These are phyloP conservation scores for Acleris literana DNA, from an alignment of 2,888 invertebrate species.

Conservation along the genomic window DNA sequence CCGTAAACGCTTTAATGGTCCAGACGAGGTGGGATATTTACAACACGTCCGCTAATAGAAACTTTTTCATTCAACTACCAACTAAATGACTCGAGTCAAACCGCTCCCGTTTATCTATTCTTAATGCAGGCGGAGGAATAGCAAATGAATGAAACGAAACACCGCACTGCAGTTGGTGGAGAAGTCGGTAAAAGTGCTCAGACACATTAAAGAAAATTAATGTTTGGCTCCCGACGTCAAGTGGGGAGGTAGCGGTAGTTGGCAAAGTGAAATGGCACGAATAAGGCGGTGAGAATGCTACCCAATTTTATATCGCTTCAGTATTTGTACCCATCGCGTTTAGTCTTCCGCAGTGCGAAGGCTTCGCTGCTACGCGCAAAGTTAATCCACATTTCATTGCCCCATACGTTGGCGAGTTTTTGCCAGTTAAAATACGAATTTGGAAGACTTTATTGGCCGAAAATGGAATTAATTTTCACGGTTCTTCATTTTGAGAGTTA, in stretches of 20 bases:
- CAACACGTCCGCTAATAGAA: conserved; percentile 41
- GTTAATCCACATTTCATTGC: conserved; percentile 68
- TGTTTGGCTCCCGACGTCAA: conserved; percentile 80
- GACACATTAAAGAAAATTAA: conserved; percentile 84
- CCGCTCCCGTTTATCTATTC: conserved; percentile 69
- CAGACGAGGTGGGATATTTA: conserved; percentile 22
- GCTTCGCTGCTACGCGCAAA: conserved; percentile 50
- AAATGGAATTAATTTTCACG: conserved; percentile 3
- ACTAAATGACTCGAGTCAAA: conserved; percentile 65
- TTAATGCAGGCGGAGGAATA: conserved; percentile 74
- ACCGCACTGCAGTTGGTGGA: conserved; percentile 77
- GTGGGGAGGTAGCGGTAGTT: conserved; percentile 72
- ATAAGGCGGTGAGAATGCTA: conserved; percentile 65
- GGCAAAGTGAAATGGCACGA: conserved; percentile 79
- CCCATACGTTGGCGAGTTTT: conserved; percentile 48
- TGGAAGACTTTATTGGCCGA: conserved; percentile 48
- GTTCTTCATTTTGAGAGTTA: background rate
- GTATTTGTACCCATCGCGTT: conserved; percentile 65
- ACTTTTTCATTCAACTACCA: conserved; percentile 75
- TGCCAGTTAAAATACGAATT: conserved; percentile 42
- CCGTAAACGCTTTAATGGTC: conserved; percentile 5
- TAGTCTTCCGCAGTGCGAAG: conserved; percentile 61
- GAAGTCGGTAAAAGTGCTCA: conserved; percentile 79
- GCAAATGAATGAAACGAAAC: conserved; percentile 79
- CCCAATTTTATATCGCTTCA: conserved; percentile 72